Conservation (phyloP, 2,113 vertebrate genomes). For the Microcebus jonahi region DNA sequence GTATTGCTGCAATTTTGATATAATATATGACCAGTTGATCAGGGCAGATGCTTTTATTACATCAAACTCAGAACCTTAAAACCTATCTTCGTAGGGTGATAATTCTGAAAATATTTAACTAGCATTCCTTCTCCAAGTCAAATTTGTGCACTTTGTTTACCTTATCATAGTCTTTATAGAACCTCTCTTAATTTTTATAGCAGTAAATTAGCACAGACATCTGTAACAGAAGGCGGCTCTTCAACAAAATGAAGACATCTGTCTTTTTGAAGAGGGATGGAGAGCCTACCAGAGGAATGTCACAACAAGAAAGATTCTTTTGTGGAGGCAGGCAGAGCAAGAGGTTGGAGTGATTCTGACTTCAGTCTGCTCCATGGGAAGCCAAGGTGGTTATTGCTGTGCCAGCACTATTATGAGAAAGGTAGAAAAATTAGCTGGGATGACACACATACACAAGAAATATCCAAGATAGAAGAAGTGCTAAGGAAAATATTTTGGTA, state of each 20-base stretch:
- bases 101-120: conserved; percentile 29
- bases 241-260: conserved; percentile 62
- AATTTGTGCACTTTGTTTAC: conserved; percentile 35
- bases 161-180: conserved; percentile 50
- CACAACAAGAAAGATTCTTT: background rate
- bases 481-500: background rate
- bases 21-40: background rate
- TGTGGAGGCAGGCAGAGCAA: background rate
- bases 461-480: background rate
- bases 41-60: background rate
- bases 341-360: background rate
- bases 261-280: conserved; percentile 60
- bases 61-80: background rate
- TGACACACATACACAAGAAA: background rate
- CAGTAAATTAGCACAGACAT: conserved; percentile 52
- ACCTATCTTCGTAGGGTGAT: background rate
- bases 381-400: background rate
- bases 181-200: conserved; percentile 41
- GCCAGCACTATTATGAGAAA: background rate
- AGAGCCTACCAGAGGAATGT: background rate
- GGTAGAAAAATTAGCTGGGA: background rate
- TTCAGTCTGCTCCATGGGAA: background rate
- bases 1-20: background rate
- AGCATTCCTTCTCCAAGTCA: conserved; percentile 16
- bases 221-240: conserved; percentile 53